Percentiles rank a stretch among this genome's conserved stretches.
phyloP scores from a whole-genome alignment of 2,888 invertebrate genomes.

The Brachyptera putata region DNA sequence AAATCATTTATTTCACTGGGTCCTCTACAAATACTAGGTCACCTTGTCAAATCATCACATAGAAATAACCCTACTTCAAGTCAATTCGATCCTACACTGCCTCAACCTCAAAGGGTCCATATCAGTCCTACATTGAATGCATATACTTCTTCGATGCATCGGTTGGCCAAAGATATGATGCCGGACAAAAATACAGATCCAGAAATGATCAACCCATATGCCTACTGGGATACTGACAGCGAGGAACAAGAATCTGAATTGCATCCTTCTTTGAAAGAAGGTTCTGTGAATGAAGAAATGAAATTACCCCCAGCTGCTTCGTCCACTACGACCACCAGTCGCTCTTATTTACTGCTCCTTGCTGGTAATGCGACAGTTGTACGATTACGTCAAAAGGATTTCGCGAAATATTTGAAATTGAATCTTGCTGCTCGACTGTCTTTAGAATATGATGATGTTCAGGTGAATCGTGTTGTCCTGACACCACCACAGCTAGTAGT shows the following conservation, averaged over 20 bases:
- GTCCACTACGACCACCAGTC: too few relatives aligned
- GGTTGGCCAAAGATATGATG: too few relatives aligned
- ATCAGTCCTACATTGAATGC: too few relatives aligned
- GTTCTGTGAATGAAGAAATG: constrained; percentile 6
- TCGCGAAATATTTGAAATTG: constrained; percentile 40
- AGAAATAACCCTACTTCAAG: too few relatives aligned
- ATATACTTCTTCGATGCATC: too few relatives aligned
- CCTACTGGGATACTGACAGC: constrained; percentile 39
- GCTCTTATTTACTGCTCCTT: constrained; percentile 38
- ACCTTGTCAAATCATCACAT: neutral
- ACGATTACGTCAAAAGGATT: constrained; percentile 39
- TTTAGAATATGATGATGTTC: constrained; percentile 40
- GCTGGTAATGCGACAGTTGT: constrained; percentile 41
- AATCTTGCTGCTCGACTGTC: constrained; percentile 41
- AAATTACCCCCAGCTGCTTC: too few relatives aligned
- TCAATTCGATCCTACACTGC: too few relatives aligned
- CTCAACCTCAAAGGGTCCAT: too few relatives aligned
- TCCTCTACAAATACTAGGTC: neutral
- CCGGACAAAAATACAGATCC: too few relatives aligned
- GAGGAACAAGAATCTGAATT: constrained; percentile 38
- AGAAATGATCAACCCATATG: constrained; percentile 35
- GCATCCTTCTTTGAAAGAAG: constrained; percentile 22
- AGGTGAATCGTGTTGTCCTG: constrained; percentile 39
- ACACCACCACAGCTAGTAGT: constrained; percentile 40
- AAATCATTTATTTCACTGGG: too few relatives aligned